phyloP scores from a whole-genome alignment of 2,113 vertebrate species.

The Nesoenas mayeri region DNA sequence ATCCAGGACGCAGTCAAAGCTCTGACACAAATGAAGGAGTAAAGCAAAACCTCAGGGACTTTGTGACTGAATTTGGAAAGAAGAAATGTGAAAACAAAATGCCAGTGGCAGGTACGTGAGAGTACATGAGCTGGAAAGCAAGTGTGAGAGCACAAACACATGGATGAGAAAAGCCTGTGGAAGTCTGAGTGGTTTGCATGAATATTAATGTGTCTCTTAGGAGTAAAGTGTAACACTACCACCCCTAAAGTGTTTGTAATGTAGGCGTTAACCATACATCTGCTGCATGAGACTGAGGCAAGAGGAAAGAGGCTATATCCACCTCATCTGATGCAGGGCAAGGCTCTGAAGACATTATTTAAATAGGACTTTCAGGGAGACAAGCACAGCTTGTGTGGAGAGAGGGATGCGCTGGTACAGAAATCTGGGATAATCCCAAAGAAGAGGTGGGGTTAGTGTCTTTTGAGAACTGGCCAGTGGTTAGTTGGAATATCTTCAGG shows the following conservation, averaged over 20 bases:
- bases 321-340: not conserved
- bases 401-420: not conserved
- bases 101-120: not conserved
- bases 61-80: not conserved
- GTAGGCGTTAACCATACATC: not conserved
- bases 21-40: not conserved
- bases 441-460: not conserved
- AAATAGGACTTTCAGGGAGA: not conserved
- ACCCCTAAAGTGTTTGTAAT: not conserved
- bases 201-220: not conserved
- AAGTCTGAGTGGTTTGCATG: not conserved
- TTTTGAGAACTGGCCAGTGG: not conserved
- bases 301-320: not conserved
- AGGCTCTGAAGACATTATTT: not conserved
- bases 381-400: rapidly evolving
- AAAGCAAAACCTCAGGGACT: not conserved
- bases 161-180: not conserved
- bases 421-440: not conserved
- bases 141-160: not conserved
- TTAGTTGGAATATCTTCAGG: not conserved
- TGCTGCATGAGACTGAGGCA: not conserved
- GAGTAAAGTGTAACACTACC: too few relatives aligned
- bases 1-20: rapidly evolving
- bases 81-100: not conserved
- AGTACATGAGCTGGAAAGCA: not conserved